Conservation (phyloP, 2,113 vertebrate species). For the Hippocampus zosterae region DNA sequence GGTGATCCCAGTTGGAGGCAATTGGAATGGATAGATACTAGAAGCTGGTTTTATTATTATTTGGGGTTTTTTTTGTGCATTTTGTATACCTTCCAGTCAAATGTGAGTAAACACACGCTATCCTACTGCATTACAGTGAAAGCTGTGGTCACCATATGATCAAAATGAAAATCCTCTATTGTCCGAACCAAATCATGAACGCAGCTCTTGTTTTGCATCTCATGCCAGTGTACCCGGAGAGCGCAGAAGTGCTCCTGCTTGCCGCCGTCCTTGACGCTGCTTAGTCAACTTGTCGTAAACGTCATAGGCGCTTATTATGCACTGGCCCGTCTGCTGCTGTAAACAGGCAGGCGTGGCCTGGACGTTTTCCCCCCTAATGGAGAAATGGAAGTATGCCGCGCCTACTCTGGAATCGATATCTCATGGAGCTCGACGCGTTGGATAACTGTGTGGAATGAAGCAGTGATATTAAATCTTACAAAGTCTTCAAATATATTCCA, state of each 20-base stretch:
- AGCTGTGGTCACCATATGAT: neutral
- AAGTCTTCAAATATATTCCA: neutral
- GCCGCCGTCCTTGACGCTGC: constrained; percentile 17
- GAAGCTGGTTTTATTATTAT: too few relatives aligned
- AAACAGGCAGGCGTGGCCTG: constrained; percentile 57
- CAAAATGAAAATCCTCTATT: neutral
- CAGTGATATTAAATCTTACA: constrained; percentile 10
- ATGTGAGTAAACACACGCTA: too few relatives aligned
- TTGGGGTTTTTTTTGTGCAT: too few relatives aligned
- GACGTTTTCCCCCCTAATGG: constrained; percentile 64
- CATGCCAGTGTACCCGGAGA: neutral
- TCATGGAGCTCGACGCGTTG: constrained; percentile 46
- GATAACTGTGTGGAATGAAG: constrained; percentile 31
- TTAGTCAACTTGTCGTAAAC: constrained; percentile 27
- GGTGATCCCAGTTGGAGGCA: too few relatives aligned
- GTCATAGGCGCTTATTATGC: constrained; percentile 39
- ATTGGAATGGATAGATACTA: too few relatives aligned
- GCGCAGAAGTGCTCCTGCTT: neutral
- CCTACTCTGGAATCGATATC: constrained; percentile 63
- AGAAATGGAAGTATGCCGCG: constrained; percentile 67
- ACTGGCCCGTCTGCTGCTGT: constrained; percentile 36
- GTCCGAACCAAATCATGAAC: neutral
- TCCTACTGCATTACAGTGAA: neutral
- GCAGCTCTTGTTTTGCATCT: neutral
- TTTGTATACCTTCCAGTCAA: too few relatives aligned